A percentile compares a stretch with the other conserved stretches of the same genome.
Evolutionary conservation across 1,140 invertebrate species (phyloP).

Genomic region (Wasmannia auropunctata): DNA sequence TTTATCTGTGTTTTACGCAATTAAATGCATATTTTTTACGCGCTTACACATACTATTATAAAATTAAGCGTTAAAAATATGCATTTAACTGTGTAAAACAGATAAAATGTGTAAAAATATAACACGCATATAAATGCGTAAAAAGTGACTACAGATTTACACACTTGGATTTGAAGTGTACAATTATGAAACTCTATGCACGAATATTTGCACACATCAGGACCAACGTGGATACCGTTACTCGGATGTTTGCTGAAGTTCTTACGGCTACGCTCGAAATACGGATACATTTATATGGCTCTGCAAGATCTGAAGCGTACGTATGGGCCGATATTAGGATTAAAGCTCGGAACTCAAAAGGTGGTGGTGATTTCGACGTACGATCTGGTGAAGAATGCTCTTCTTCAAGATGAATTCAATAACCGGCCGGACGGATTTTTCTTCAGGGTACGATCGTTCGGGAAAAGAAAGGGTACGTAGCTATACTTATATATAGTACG

Average conservation of each 20-base stretch:
- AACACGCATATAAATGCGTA: too few species aligned
- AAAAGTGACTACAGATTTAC: too few species aligned
- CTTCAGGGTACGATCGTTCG: conserved; percentile 87
- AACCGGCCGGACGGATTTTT: conserved; percentile 90
- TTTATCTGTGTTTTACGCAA: too few species aligned
- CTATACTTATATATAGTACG: not conserved
- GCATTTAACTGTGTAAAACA: too few species aligned
- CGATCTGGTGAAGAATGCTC: conserved; percentile 87
- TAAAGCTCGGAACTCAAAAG: conserved; percentile 86
- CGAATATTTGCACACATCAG: conserved; percentile 69
- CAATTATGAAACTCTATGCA: too few species aligned
- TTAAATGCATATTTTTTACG: too few species aligned
- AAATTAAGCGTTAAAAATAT: too few species aligned
- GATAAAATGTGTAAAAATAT: too few species aligned
- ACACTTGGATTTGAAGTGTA: too few species aligned
- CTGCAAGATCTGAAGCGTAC: conserved; percentile 75
- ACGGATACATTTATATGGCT: conserved; percentile 79
- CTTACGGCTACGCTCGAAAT: conserved; percentile 69
- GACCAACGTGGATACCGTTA: conserved; percentile 84
- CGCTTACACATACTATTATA: too few species aligned
- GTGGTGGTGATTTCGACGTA: conserved; percentile 88
- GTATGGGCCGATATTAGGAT: conserved; percentile 84
- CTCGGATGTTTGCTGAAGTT: conserved; percentile 81
- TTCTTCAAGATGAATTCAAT: conserved; percentile 88
- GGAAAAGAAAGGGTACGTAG: conserved; percentile 87